Evolutionary conservation across 2,113 vertebrate species (phyloP), one percentile per base, ranked within the genome.

Genomic region (Phyllostomus hastatus): DNA sequence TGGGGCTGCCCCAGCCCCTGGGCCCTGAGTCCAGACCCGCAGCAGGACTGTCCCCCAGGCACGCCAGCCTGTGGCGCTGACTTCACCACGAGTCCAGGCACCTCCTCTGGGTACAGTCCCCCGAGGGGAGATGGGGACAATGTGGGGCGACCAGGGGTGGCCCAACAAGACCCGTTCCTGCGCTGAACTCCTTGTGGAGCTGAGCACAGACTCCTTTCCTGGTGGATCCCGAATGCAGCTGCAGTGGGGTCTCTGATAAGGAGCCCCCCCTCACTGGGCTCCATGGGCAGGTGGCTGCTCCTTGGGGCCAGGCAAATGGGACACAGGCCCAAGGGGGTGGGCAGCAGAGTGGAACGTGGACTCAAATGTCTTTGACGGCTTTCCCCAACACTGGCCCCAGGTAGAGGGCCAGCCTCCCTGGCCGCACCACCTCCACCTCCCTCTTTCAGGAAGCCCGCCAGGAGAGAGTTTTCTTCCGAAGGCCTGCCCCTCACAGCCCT

Each of bases 111-210:
- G 50, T 41, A 92, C 28, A 20, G 24, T 7, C 9, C 35, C 22
- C 31, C 15, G 20, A 75, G 66, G 82, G 80, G 75, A 78, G 28
- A 46, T 0, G 19, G 86, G 82, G 19, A 46, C 31, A 33, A 10
- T 4, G 10, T 8, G 14, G 15, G n/a, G 78, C 4, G 20, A 46
- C 17, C 2, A 28, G 17, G 67, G 46, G 64, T 15, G 17, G 54
- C 12, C 79, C 38, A 41, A 5, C 24, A 28, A 33, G 35, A 41
- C 22, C 1, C 0, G 15, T 41, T 38, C 43, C 66, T 48, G 48
- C 15, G 1, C 26, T 10, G 33, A 90, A 59, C 46, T 52, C 46
- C 0, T 0, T 0, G 12, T 1, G 10, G 52, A 73, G 28, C 66
- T 3, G 16, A 72, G 35, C 0, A 5, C 33, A 54, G 69, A 12